Conservation (phyloP, 2,113 vertebrate species). For the Euleptes europaea region DNA sequence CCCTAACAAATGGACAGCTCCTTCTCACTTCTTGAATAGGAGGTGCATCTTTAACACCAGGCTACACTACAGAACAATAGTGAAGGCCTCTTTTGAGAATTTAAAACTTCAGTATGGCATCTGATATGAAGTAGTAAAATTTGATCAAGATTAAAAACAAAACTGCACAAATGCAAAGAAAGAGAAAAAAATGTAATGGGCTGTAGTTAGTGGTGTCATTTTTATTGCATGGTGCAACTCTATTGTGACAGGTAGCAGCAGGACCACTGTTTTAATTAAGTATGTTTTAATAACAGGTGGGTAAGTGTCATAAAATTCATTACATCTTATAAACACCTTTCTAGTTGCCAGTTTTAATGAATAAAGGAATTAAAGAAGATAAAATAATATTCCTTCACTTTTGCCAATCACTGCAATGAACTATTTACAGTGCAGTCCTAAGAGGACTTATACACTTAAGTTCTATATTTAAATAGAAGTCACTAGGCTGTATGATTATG, state of each 20-base stretch:
- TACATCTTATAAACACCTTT: neutral
- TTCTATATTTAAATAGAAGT: too few species aligned
- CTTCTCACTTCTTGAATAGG: neutral
- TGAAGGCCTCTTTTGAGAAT: neutral
- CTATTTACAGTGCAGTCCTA: too few species aligned
- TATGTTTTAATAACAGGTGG: neutral
- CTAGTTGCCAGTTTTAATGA: neutral
- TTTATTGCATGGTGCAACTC: too few species aligned
- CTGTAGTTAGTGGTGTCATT: too few species aligned
- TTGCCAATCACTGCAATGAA: too few species aligned
- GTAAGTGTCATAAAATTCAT: neutral
- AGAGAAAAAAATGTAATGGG: too few species aligned
- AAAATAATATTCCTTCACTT: neutral
- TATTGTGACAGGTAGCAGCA: too few species aligned
- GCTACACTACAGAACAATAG: neutral
- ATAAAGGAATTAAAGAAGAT: neutral
- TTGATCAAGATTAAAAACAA: neutral
- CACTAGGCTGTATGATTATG: too few species aligned
- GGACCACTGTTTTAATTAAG: too few species aligned
- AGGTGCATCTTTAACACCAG: too few species aligned
- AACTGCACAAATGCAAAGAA: neutral
- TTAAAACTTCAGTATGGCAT: neutral
- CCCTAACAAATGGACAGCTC: neutral
- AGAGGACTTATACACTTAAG: too few species aligned
- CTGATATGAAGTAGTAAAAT: neutral